Evolutionary conservation across 2,888 invertebrate species (phyloP), one percentile per base, ranked within the genome.

Genomic region (Aspidiotus destructor): DNA sequence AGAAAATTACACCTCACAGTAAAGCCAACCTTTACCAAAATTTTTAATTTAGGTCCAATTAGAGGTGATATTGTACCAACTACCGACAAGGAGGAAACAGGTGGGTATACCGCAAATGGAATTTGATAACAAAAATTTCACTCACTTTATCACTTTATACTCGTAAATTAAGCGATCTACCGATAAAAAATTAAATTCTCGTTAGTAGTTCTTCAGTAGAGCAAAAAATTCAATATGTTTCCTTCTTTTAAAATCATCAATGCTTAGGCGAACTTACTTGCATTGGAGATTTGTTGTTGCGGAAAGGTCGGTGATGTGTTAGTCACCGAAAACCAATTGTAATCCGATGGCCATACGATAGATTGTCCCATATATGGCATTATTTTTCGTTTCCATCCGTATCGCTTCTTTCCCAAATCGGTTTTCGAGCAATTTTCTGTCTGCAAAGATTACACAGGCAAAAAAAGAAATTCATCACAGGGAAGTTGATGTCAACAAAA

Each of bases 301-400:
- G 65, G 55, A 41, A 57, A 57, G 16, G 61, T 60, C 7, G 60
- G 54, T 44, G 61, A 60, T 54, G 58, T 53, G 6, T 52, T 41
- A 17, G 17, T 60, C 11, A 67, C 41, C 55, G 60, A 54, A 68
- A 71, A 72, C 75, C 75, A 74, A 71, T 73, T 73, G 73, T 74
- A 75, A 73, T 75, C 74, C 68, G 72, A 60, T n/a, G 72, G 72
- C 71, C 70, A 72, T 57, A 72, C 72, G 60, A 70, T 70, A 9
- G 72, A 72, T 15, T 70, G 69, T 54, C 61, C 61, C 54, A 55
- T 15, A 44, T 60, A 61, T 40, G 68, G 54, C 68, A 53, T 68
- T 40, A 62, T 68, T 60, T 54, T 62, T 53, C n/a, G 54, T 28
- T 61, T 62, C 61, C 68, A 55, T 61, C 55, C 68, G 54, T 62